Base-by-base conservation (phyloP, 2,888 invertebrate genomes). In the Clusia tigrina region DNA sequence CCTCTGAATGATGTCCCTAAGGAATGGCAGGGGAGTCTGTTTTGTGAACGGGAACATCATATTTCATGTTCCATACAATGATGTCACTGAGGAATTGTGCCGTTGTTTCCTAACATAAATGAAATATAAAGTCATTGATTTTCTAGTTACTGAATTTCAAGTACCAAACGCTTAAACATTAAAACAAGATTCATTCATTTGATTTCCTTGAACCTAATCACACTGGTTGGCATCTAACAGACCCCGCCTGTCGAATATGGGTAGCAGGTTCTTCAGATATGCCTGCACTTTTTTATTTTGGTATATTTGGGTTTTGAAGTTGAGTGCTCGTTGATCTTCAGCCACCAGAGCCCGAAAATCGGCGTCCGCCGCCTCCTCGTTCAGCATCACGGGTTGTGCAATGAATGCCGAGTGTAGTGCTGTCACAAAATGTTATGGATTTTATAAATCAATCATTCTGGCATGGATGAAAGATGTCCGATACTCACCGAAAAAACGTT, bases 291-390 rank as follows among this genome's bases (percentile, higher is more conserved):
- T 72, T 9, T 77, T 72, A 66, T 81, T 83, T n/a, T 67, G 69
- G 46, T 76, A 84, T 12, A 83, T 64, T 2, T 70, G 72, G 51
- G 74, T 74, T 67, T 83, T 83, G 37, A 81, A 84, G 1, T 72
- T 75, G 9, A 60, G 67, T 2, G 77, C 79, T 2, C 79, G 73
- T 42, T 82, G 83, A 64, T 83, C 83, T 22, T 77, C 77, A 1
- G 74, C 78, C 79, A 82, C 78, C 15, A 84, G 58, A 1, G 82
- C 75, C 60, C 79, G 73, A 25, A 82, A 81, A 56, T 80, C 80
- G 23, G 83, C 83, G 71, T 83, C 81, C 1, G 74, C 77, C 6
- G 80, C 68, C 54, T 81, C 71, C 57, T 80, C 75, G 62, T 71
- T 81, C 9, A 82, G 72, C 78, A 80, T 77, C 1, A 83, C 74